Evolutionary conservation across 1,140 invertebrate species (phyloP).

Genomic region (Heliconius melpomene): DNA sequence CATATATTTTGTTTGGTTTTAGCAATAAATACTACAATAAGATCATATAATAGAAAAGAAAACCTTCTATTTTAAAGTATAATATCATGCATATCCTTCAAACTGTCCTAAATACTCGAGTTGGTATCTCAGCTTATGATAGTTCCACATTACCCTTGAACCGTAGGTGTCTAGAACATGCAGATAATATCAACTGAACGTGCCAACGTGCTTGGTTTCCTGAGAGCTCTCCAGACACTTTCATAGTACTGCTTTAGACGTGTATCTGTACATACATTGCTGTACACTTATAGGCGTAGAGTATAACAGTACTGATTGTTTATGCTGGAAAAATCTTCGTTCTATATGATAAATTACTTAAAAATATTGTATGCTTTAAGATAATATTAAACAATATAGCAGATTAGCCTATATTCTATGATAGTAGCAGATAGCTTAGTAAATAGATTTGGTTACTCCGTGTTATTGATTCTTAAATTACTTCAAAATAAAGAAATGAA

Average conservation of each 20-base stretch:
- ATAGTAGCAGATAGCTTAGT: too few relatives aligned
- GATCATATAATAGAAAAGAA: too few relatives aligned
- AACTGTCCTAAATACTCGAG: background rate
- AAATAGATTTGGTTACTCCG: too few relatives aligned
- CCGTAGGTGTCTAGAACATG: conserved; percentile 38
- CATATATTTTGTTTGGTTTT: too few relatives aligned
- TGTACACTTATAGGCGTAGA: background rate
- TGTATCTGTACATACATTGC: background rate
- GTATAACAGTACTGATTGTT: background rate
- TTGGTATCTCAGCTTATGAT: conserved; percentile 10
- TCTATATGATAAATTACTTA: too few relatives aligned
- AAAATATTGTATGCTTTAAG: too few relatives aligned
- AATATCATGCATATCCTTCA: background rate
- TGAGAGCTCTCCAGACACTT: conserved; percentile 47
- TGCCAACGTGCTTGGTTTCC: conserved; percentile 48
- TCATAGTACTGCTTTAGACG: conserved; percentile 36
- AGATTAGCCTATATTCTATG: too few relatives aligned
- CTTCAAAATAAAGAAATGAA: too few relatives aligned
- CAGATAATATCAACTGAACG: conserved; percentile 43
- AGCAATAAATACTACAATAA: too few relatives aligned
- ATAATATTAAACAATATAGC: too few relatives aligned
- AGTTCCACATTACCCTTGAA: conserved; percentile 35
- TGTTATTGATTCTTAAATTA: too few relatives aligned
- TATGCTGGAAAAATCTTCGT: background rate
- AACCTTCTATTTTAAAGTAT: background rate